Conservation (phyloP, 1,140 invertebrate genomes). For the Epicauta chinensis region DNA sequence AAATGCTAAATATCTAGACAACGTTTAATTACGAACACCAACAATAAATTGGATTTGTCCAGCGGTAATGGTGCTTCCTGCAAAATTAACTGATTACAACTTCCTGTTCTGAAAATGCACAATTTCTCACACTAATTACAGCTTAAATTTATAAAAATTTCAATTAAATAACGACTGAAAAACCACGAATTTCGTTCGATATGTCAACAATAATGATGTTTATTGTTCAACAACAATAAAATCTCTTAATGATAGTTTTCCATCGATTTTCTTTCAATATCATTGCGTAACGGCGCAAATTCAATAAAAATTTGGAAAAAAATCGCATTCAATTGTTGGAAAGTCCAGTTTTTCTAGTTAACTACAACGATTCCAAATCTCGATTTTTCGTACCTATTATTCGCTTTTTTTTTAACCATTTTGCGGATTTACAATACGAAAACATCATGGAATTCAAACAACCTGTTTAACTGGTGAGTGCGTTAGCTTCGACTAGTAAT, state of each 20-base stretch:
- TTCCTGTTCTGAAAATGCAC: conserved; percentile 25
- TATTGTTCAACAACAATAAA: too few species aligned
- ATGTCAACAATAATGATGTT: too few species aligned
- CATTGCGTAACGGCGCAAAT: too few species aligned
- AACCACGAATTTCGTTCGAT: background rate
- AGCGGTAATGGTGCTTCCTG: conserved; percentile 18
- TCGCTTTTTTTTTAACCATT: background rate
- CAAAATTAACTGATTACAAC: conserved; percentile 34
- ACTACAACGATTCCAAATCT: background rate
- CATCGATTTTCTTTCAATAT: too few species aligned
- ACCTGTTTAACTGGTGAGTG: conserved; percentile 8
- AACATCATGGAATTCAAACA: conserved; percentile 11
- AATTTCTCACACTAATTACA: conserved; percentile 28
- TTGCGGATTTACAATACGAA: background rate
- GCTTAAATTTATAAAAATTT: too few species aligned
- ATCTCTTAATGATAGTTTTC: too few species aligned
- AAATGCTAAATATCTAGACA: conserved; percentile 6
- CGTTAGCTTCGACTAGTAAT: conserved; percentile 4
- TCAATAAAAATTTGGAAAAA: too few species aligned
- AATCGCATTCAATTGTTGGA: too few species aligned
- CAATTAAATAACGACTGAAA: conserved; percentile 4
- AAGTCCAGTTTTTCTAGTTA: background rate
- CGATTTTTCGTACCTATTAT: background rate
- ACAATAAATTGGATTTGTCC: conserved; percentile 26
- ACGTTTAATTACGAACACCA: conserved; percentile 25